Evolutionary conservation across 2,888 invertebrate genomes (phyloP), one percentile per base, ranked within the genome.

Genomic region (Ormyrus labotus): DNA sequence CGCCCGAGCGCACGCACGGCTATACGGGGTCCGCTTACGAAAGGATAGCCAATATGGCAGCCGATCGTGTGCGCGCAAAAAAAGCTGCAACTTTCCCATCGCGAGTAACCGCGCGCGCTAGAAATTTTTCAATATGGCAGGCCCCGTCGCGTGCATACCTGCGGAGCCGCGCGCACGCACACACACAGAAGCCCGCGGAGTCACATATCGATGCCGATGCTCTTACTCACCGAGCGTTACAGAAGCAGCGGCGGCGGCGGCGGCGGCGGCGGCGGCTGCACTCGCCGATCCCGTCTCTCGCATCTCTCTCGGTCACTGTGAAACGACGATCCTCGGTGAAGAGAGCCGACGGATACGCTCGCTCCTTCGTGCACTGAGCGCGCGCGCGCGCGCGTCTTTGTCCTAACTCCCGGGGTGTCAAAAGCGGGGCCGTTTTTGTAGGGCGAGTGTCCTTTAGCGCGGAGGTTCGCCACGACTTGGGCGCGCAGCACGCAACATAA

Each of bases 401-500:
- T 19, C 47, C 47, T 7, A 19, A 19, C 45, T 34, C 45, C 11
- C 4, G 2, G 6, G 45, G 34, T 8, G 45, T 34, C 34, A 34
- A 34, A 34, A 34, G 34, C 34, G 34, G 34, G 34, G 34, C 34
- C 34, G 34, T 4, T 34, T 34, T 34, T 34, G 34, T 34, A 34
- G 34, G 34, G 34, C 34, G 34, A 34, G 34, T 34, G 34, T 34
- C 34, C 34, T 34, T 34, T 34, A 34, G 3, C 34, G 34, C 34
- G 34, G 34, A 34, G 34, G 34, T 34, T 34, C 34, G 34, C 34
- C 69, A 57, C 70, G 19, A 11, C 45, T 45, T 19, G 60, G 34
- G 64, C 57, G 57, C 34, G 55, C 60, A 48, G 64, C 68, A 69
- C 76, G 87, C 88, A 89, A 90, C 90, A 89, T 90, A 90, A 90